Base-by-base conservation (phyloP, 2,888 invertebrate species). In the Ennomos fuscantarius region DNA sequence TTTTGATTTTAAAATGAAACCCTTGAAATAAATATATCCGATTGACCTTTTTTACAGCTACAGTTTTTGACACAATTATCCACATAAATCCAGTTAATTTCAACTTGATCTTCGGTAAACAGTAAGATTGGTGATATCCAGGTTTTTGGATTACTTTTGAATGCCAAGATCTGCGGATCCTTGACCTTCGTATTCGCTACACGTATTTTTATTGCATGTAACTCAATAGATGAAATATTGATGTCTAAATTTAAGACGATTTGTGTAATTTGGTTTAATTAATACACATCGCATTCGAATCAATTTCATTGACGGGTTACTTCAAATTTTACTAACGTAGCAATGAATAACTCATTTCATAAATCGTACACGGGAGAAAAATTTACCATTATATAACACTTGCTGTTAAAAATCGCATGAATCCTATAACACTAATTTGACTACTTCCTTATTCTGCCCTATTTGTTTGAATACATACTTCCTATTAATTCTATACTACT, bases 101-200 rank as follows among this genome's bases (percentile, higher is more conserved):
- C 3, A 48, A 53, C 32, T 49, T 8, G 37, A 33, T 41, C 13
- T 49, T 35, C 40, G 47, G 12, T 57, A 52, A 57, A 47, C 37
- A 43, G 51, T 43, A 46, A 1, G 11, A 11, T 34, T 45, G 35
- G 41, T 51, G 35, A 37, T 51, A 43, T 15, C 44, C 47, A 47
- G 15, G 43, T 9, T 44, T 40, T 47, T 56, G 55, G n/a, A 40
- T 40, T 8, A 24, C 46, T 55, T 49, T 41, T 60, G 46, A 67
- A 65, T 65, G 66, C 58, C 66, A 60, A 51, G 50, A 24, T 24
- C 24, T 24, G 24, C 24, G 24, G 24, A 24, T 24, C 24, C 24
- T 24, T 24, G 24, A 24, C 63, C 52, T 55, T 62, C 63, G 40
- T 60, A 63, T 67, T 62, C 42, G 56, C n/a, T 32, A n/a, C n/a